Conservation (phyloP, 2,113 vertebrate genomes). For the Jacana jacana region DNA sequence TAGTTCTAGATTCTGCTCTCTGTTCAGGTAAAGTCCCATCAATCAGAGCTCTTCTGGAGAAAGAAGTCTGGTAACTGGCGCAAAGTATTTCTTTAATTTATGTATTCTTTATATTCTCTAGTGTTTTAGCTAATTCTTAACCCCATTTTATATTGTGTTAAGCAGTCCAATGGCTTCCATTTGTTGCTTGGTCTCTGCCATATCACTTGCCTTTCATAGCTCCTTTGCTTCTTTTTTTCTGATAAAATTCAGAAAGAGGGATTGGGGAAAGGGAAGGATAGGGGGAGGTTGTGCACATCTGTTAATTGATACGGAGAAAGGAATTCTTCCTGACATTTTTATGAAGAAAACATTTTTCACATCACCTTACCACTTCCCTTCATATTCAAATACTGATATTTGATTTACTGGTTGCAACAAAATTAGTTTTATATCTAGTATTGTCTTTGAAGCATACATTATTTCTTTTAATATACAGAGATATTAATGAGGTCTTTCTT, state of each 20-base stretch:
- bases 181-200: neutral
- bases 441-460: neutral
- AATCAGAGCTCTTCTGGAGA: neutral
- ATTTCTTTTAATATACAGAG: neutral
- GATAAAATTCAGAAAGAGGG: neutral
- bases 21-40: neutral
- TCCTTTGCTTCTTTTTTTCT: neutral
- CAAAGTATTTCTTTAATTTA: neutral
- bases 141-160: neutral
- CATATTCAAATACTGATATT: neutral
- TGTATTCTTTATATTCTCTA: neutral
- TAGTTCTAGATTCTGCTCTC: neutral
- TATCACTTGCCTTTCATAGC: neutral
- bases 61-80: neutral
- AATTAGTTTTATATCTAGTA: neutral
- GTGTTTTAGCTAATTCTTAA: neutral
- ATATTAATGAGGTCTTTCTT: neutral
- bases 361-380: neutral
- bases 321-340: neutral
- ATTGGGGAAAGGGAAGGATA: neutral
- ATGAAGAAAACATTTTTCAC: neutral
- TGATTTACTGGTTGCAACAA: conserved; percentile 6
- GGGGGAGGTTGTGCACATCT: neutral
- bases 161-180: neutral
- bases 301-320: neutral